A percentile compares a stretch with the other conserved stretches of the same genome.
These are phyloP conservation scores for Dugesia japonica DNA, from an alignment of 2,888 invertebrate genomes.

Conservation along the genomic window DNA sequence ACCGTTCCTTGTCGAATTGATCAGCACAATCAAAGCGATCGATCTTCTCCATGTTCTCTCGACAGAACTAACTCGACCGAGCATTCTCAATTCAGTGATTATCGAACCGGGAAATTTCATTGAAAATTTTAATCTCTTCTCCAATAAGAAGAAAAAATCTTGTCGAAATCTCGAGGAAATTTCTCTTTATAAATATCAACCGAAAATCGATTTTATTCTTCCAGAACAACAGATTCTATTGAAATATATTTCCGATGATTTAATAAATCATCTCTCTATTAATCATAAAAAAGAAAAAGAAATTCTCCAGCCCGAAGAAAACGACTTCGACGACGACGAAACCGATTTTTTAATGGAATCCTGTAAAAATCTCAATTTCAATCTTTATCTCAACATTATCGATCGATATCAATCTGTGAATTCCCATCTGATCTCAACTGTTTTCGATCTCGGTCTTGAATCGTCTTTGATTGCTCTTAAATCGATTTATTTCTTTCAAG, in stretches of 20 bases:
- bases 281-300: not conserved
- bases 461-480: not conserved
- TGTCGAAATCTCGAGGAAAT: too few relatives aligned
- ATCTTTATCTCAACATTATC: not conserved
- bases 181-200: too few relatives aligned
- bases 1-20: not conserved
- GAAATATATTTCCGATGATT: too few relatives aligned
- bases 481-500: not conserved
- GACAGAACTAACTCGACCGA: not conserved
- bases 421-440: not conserved
- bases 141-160: too few relatives aligned
- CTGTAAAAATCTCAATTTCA: not conserved
- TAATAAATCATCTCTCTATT: not conserved
- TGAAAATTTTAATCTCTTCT: not conserved
- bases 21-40: slow-evolving; percentile 3
- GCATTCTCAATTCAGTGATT: not conserved
- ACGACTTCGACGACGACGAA: too few relatives aligned
- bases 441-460: not conserved
- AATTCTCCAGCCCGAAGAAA: not conserved
- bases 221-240: too few relatives aligned
- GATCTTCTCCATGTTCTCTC: not conserved
- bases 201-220: too few relatives aligned
- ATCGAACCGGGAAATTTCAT: not conserved
- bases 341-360: too few relatives aligned
- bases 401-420: not conserved